phyloP scores from a whole-genome alignment of 2,113 vertebrate species.

The Tachysurus fulvidraco region DNA sequence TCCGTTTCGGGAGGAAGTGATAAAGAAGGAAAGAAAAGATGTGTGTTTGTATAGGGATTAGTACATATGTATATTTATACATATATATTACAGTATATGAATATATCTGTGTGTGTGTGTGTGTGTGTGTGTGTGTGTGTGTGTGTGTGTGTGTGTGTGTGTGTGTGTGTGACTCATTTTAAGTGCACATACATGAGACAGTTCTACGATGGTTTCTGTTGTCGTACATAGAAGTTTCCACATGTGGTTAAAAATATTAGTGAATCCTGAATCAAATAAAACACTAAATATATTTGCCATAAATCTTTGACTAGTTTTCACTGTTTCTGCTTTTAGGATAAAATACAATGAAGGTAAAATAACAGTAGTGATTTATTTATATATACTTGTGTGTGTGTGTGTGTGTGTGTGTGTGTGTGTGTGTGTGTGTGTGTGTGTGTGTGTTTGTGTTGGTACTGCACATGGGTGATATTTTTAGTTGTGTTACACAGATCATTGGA shows the following conservation, averaged over 20 bases:
- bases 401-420: no score
- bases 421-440: background rate
- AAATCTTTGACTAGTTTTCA: background rate
- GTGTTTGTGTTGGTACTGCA: background rate
- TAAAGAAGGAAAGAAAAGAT: constrained; percentile 10
- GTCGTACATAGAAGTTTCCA: background rate
- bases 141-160: background rate
- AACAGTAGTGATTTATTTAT: no score
- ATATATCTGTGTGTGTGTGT: background rate
- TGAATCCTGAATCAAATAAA: background rate
- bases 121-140: background rate
- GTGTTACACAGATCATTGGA: no score
- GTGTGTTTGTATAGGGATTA: background rate
- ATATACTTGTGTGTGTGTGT: no score
- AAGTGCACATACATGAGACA: background rate
- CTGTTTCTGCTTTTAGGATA: background rate
- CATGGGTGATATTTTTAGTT: background rate
- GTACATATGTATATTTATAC: background rate
- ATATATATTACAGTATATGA: constrained; percentile 1
- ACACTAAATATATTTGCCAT: background rate
- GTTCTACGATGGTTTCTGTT: background rate
- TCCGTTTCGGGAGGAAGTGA: constrained; percentile 71
- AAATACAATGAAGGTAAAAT: background rate
- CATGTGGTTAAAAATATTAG: background rate
- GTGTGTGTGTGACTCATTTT: background rate